phyloP scores from a whole-genome alignment of 2,797 vertebrate species.

The Sarcoramphus papa region DNA sequence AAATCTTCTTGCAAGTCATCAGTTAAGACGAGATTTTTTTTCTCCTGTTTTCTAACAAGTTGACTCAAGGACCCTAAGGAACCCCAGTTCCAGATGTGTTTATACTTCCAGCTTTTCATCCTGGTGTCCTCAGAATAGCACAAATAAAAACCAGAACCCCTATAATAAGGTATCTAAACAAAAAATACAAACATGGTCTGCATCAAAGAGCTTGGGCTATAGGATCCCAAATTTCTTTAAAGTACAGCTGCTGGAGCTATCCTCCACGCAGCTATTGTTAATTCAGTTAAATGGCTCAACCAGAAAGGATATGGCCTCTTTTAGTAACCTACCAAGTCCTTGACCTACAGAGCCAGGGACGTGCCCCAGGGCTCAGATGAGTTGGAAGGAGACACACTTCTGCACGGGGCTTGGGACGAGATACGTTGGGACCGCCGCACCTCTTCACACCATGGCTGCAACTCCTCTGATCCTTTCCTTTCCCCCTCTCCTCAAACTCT shows the following conservation, averaged over 20 bases:
- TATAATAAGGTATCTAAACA: not conserved
- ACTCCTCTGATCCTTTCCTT: not conserved
- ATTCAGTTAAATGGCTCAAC: not conserved
- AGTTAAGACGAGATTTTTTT: not conserved
- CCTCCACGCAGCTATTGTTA: not conserved
- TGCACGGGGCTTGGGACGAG: not conserved
- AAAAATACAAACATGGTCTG: not conserved
- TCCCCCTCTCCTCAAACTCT: not conserved
- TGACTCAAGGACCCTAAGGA: not conserved
- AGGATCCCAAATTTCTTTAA: not conserved
- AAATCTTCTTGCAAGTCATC: not conserved
- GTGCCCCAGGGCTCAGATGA: not conserved
- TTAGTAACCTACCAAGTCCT: not conserved
- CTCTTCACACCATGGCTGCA: not conserved
- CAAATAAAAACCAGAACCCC: not conserved
- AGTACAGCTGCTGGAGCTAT: not conserved
- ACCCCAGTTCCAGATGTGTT: slow-evolving; percentile 8
- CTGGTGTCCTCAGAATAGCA: not conserved
- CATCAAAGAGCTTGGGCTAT: not conserved
- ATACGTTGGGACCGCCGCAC: not conserved
- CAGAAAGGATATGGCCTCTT: not conserved
- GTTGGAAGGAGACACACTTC: not conserved
- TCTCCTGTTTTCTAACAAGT: not conserved
- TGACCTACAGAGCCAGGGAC: not conserved
- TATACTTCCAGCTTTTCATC: not conserved